These are phyloP conservation scores for Cataglyphis altisquamis DNA, from an alignment of 2,888 invertebrate species.

Conservation along the genomic window DNA sequence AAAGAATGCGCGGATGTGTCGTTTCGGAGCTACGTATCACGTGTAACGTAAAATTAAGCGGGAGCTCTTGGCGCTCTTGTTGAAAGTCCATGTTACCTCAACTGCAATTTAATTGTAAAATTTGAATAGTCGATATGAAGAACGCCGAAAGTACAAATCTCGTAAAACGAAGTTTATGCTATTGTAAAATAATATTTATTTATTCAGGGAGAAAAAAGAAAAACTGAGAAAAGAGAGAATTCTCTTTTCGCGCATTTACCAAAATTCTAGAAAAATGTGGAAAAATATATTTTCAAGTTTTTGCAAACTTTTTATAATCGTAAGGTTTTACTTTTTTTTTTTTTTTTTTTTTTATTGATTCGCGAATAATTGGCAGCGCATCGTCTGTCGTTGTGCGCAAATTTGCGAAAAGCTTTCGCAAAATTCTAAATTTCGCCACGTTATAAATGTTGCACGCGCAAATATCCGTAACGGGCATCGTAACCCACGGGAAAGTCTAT, in stretches of 20 bases:
- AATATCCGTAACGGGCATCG: constrained; percentile 44
- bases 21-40: constrained; percentile 51
- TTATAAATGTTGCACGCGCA: constrained; percentile 48
- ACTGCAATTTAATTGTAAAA: constrained; percentile 30
- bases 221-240: neutral
- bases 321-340: constrained; percentile 17
- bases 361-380: constrained; percentile 34
- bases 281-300: neutral
- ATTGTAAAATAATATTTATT: neutral
- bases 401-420: constrained; percentile 19
- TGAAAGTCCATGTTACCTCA: constrained; percentile 51
- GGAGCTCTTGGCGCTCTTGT: constrained; percentile 23
- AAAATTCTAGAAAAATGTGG: neutral
- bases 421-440: constrained; percentile 37
- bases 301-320: neutral
- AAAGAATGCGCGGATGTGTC: constrained; percentile 56
- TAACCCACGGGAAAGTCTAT: constrained; percentile 41
- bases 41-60: constrained; percentile 53
- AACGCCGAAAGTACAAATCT: neutral
- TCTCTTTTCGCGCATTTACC: neutral
- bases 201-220: neutral
- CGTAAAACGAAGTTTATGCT: neutral
- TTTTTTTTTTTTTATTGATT: constrained; percentile 4
- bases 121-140: neutral
- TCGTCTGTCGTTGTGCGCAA: neutral